These are phyloP conservation scores for Trachelus iudaicus DNA, from an alignment of 2,888 invertebrate species.

Conservation along the genomic window DNA sequence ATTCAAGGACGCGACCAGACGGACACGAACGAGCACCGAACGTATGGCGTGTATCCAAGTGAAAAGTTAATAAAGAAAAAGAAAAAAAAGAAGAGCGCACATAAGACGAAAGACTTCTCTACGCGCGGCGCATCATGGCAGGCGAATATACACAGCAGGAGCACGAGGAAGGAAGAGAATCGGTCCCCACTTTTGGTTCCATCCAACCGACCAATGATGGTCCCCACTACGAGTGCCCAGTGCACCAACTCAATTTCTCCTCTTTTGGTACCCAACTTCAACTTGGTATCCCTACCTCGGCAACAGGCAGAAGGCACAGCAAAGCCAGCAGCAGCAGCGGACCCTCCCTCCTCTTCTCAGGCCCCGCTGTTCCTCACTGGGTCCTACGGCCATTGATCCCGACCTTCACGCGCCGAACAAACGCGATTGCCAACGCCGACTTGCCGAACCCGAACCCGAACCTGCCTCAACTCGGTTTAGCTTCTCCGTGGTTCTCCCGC, in stretches of 20 bases:
- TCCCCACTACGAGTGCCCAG: slow-evolving; percentile 30
- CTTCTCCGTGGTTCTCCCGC: slow-evolving; percentile 12
- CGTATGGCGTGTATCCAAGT: slow-evolving; percentile 19
- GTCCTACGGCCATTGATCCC: slow-evolving; percentile 66
- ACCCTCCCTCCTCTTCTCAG: slow-evolving; percentile 23
- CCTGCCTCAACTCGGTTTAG: slow-evolving; percentile 56
- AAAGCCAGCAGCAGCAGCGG: slow-evolving; percentile 33
- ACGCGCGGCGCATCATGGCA: neutral
- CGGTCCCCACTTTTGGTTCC: slow-evolving; percentile 6
- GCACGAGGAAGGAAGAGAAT: slow-evolving; percentile 12
- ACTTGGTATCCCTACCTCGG: slow-evolving; percentile 8
- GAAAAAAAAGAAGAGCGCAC: slow-evolving; percentile 5
- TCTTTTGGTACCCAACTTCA: slow-evolving; percentile 58
- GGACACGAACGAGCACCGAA: slow-evolving; percentile 9
- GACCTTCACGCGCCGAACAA: slow-evolving; percentile 66
- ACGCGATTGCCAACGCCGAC: slow-evolving; percentile 58
- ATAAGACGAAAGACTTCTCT: neutral
- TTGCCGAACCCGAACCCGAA: slow-evolving; percentile 61
- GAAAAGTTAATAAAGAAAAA: slow-evolving; percentile 18
- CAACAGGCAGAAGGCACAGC: neutral
- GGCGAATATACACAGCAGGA: slow-evolving; percentile 1
- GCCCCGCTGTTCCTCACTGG: slow-evolving; percentile 30
- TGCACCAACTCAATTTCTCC: slow-evolving; percentile 59
- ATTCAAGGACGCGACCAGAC: neutral
- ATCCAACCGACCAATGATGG: slow-evolving; percentile 25